phyloP scores from a whole-genome alignment of 2,888 invertebrate genomes.

The Synanthedon andrenaeformis region DNA sequence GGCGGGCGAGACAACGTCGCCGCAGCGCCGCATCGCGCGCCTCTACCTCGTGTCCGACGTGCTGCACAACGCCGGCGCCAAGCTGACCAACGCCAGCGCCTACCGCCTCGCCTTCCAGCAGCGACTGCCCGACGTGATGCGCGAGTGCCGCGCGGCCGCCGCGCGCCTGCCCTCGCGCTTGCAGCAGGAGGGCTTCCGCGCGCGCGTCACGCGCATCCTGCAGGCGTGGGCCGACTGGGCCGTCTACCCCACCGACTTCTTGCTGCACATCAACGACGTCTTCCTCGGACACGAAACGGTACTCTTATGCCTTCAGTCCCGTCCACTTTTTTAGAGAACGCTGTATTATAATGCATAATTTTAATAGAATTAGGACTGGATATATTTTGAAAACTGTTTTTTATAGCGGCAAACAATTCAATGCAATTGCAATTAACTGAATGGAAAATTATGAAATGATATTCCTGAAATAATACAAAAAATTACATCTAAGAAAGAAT shows the following conservation, averaged over 20 bases:
- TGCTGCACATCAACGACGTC: constrained; percentile 87
- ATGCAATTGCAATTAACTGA: too few species aligned
- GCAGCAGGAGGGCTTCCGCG: constrained; percentile 97
- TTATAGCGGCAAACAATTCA: too few species aligned
- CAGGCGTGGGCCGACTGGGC: constrained; percentile 99
- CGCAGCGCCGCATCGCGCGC: constrained; percentile 90
- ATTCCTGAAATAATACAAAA: too few species aligned
- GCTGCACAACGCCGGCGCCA: constrained; percentile 95
- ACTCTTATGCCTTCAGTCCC: not conserved
- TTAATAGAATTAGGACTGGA: too few species aligned
- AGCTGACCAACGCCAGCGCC: constrained; percentile 95
- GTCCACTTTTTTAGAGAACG: not conserved
- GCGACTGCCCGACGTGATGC: constrained; percentile 67
- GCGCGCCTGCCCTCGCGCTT: constrained; percentile 79
- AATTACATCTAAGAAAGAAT: too few species aligned
- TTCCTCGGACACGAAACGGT: constrained; percentile 81
- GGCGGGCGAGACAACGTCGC: constrained; percentile 78
- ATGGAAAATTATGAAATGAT: too few species aligned
- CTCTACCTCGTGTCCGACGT: constrained; percentile 97
- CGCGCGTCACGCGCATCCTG: constrained; percentile 88
- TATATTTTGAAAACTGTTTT: too few species aligned
- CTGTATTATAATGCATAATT: too few species aligned
- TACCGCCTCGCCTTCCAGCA: constrained; percentile 86
- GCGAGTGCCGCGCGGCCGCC: constrained; percentile 79
- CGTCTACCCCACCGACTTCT: constrained; percentile 93